Percentiles rank a stretch among this genome's conserved stretches.
phyloP scores from a whole-genome alignment of 1,140 invertebrate genomes.

The Lepidotrigona ventralis region DNA sequence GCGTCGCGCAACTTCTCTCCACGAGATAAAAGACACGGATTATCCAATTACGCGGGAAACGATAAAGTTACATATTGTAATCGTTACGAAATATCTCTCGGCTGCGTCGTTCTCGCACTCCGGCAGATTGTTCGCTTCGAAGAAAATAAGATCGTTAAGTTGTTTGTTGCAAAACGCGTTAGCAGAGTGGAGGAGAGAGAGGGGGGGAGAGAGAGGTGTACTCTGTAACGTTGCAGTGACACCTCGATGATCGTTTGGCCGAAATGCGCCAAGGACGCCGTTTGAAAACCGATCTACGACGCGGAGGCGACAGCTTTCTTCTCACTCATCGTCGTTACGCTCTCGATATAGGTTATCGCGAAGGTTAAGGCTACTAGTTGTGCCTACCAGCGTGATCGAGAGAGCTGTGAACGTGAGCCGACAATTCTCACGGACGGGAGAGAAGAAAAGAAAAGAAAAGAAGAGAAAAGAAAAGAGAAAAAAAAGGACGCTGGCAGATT shows the following conservation, averaged over 20 bases:
- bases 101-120: background rate
- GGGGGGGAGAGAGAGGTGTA: no score
- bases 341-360: conserved; percentile 31
- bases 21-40: background rate
- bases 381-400: conserved; percentile 19
- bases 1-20: background rate
- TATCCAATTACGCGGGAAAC: background rate
- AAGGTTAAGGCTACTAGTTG: conserved; percentile 31
- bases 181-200: background rate
- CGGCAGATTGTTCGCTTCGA: background rate
- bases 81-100: background rate
- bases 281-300: background rate
- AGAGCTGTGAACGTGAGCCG: no score
- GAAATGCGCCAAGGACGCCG: background rate
- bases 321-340: background rate
- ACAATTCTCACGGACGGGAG: no score
- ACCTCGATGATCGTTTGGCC: background rate
- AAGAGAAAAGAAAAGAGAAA: no score
- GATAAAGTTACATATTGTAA: background rate
- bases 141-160: background rate
- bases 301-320: background rate
- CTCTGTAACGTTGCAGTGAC: background rate
- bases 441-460: no score
- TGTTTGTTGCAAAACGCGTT: background rate
- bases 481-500: no score